These are phyloP conservation scores for Clarias laeviceps DNA, from an alignment of 2,797 vertebrate genomes.

Conservation along the genomic window DNA sequence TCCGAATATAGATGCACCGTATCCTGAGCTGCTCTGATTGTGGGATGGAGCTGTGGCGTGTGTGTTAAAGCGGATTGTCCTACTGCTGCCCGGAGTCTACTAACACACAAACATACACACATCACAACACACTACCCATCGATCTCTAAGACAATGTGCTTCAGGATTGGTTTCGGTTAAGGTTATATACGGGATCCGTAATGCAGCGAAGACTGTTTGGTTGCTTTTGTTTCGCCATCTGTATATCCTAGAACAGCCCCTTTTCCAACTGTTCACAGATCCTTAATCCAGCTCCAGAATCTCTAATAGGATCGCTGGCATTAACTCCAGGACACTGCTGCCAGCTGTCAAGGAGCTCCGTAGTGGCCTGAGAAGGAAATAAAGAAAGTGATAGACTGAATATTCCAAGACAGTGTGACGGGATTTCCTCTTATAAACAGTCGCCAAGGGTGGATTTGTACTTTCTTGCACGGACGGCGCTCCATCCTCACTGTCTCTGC, in stretches of 20 bases:
- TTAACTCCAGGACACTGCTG: slow-evolving; percentile 77
- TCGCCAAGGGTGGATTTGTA: slow-evolving; percentile 47
- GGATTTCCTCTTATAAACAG: slow-evolving; percentile 62
- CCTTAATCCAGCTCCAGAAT: slow-evolving; percentile 89
- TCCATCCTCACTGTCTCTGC: background rate
- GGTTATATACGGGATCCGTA: background rate
- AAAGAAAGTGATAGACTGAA: slow-evolving; percentile 51
- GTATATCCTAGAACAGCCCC: slow-evolving; percentile 64
- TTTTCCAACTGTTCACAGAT: slow-evolving; percentile 89
- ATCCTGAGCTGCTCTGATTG: background rate
- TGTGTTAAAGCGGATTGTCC: background rate
- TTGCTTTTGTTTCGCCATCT: slow-evolving; percentile 14
- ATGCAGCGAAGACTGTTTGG: slow-evolving; percentile 26
- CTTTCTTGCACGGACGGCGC: background rate
- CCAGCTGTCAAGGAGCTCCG: slow-evolving; percentile 80
- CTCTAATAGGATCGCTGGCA: slow-evolving; percentile 79
- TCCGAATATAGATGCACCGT: no score
- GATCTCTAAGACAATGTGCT: background rate
- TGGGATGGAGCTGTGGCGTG: slow-evolving; percentile 8
- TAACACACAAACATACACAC: background rate
- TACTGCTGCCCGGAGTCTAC: background rate
- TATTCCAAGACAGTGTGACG: slow-evolving; percentile 53
- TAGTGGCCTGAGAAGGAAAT: slow-evolving; percentile 63
- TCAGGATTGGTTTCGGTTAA: background rate
- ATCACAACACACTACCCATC: background rate